phyloP scores from a whole-genome alignment of 1,140 invertebrate genomes.

The Acromyrmex heyeri region DNA sequence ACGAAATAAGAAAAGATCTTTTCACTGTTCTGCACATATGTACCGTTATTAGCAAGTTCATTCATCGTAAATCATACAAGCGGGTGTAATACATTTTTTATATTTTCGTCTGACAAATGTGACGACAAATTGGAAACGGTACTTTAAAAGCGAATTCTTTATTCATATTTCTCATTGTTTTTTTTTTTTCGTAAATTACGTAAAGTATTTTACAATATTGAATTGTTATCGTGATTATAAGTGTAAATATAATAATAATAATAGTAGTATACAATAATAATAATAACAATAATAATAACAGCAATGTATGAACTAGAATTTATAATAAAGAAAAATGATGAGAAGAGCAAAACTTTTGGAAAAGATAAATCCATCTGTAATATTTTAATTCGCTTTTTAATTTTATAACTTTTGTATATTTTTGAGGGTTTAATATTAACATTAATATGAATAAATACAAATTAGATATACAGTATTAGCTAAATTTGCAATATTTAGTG shows the following conservation, averaged over 20 bases:
- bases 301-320: no score
- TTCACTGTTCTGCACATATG: conserved; percentile 3
- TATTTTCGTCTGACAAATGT: conserved; percentile 16
- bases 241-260: not conserved
- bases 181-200: not conserved
- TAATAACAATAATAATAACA: no score
- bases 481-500: not conserved
- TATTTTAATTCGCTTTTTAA: not conserved
- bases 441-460: not conserved
- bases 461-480: not conserved
- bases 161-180: not conserved
- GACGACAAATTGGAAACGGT: conserved; percentile 44
- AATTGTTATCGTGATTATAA: not conserved
- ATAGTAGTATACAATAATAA: no score
- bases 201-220: not conserved
- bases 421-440: not conserved
- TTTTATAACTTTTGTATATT: not conserved
- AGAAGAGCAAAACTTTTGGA: not conserved
- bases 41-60: conserved; percentile 30
- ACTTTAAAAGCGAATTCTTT: not conserved
- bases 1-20: conserved; percentile 16
- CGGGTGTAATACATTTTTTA: conserved; percentile 36
- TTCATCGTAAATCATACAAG: conserved; percentile 33
- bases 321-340: not conserved
- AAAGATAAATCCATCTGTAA: not conserved